Conservation (phyloP, 2,888 invertebrate species). For the Holacanthella duospinosa region DNA sequence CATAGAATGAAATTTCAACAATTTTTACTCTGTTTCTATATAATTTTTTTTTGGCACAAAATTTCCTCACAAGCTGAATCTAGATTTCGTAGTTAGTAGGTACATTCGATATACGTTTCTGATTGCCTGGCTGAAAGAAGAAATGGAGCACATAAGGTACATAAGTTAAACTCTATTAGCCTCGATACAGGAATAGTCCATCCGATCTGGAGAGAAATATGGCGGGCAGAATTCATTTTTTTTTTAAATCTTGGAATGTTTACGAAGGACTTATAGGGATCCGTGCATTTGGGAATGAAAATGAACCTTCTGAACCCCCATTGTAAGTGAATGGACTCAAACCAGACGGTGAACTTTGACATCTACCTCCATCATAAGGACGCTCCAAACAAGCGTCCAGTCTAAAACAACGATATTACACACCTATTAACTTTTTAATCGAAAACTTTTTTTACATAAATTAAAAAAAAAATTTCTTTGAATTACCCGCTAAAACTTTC, state of each 20-base stretch:
- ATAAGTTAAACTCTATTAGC: background rate
- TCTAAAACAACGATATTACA: slow-evolving; percentile 49
- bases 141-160: background rate
- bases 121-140: background rate
- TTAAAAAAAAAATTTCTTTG: slow-evolving; percentile 18
- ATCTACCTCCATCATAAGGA: slow-evolving; percentile 53
- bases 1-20: too few relatives aligned
- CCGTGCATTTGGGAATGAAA: background rate
- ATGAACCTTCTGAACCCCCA: background rate
- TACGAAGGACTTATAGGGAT: slow-evolving; percentile 1
- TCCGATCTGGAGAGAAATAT: too few relatives aligned
- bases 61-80: background rate
- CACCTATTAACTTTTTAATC: slow-evolving; percentile 26
- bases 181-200: background rate
- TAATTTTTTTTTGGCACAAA: background rate
- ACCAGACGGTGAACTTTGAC: background rate
- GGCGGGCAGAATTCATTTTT: too few relatives aligned
- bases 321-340: background rate
- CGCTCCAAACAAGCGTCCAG: slow-evolving; percentile 67
- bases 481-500: slow-evolving; percentile 80
- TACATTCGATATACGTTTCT: too few relatives aligned
- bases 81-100: too few relatives aligned
- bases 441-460: background rate
- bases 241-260: too few relatives aligned
- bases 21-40: too few relatives aligned